Base-by-base conservation (phyloP, 2,888 invertebrate genomes). In the Drosophila ustulata region DNA sequence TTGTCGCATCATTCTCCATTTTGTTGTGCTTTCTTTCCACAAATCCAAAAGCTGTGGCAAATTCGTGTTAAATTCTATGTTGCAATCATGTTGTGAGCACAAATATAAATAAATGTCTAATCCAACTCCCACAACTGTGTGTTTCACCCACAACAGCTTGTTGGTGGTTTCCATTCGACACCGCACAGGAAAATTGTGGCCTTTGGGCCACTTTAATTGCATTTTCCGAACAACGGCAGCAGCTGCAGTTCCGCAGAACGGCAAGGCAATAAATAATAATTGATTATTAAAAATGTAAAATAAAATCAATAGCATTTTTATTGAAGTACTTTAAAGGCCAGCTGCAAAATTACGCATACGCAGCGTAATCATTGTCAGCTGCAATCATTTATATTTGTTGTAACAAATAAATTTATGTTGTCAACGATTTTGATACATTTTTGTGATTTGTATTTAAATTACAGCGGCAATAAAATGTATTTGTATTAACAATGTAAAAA, bases 1-100 rank as follows among this genome's bases (percentile, higher is more conserved):
- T 43, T 66, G 71, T 37, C 52, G 43, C 18, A 18, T 52, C 23
- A 28, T 43, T 25, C 26, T 6, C 11, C 11, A 23, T 47, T 49
- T 28, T 28, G n/a, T 8, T 49, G 62, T 46, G 64, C 62, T 71
- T 58, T 50, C 69, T 63, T 64, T 50, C 39, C 70, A 57, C 68
- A 71, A 50, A 39, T 39, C 37, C 49, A 23, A 39, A 61, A 8
- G 45, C 30, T 30, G 30, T 7, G 26, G 32, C 52, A 59, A 61
- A 68, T 56, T 25, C 37, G 26, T 26, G 45, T 64, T 67, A 67
- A 75, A 72, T 68, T 39, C 62, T 65, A 66, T 85, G 82, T 80
- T 78, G 84, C 84, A 85, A 85, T 85, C 74, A 39, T 74, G 68
- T 62, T 57, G 62, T 72, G 59, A 62, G 68, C 61, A 52, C 59